Evolutionary conservation across 2,888 invertebrate genomes (phyloP).

Genomic region (Trachelus tabidus): DNA sequence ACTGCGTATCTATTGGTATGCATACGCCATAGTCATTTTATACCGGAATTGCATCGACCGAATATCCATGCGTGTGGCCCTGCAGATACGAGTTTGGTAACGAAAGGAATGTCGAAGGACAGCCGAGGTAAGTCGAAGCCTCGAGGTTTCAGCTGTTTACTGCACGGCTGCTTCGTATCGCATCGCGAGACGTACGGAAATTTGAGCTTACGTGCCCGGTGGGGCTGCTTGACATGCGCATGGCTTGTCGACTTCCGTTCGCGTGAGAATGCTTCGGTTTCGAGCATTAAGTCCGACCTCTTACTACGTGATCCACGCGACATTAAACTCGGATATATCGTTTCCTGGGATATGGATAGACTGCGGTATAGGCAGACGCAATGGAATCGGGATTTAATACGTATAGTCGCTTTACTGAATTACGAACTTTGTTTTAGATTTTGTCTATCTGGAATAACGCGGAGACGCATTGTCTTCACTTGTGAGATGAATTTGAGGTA

Average conservation of each 20-base stretch:
- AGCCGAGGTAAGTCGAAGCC: neutral
- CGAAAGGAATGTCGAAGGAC: neutral
- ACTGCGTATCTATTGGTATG: neutral
- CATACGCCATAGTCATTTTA: neutral
- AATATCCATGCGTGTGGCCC: neutral
- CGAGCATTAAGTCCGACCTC: constrained; percentile 4
- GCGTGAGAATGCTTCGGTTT: constrained; percentile 34
- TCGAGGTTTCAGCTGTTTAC: neutral
- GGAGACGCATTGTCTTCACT: neutral
- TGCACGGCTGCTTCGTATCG: neutral
- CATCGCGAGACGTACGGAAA: constrained; percentile 32
- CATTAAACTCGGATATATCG: neutral
- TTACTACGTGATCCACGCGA: neutral
- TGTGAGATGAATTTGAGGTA: neutral
- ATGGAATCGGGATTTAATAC: neutral
- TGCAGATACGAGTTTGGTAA: neutral
- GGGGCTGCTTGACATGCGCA: constrained; percentile 25
- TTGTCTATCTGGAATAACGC: neutral
- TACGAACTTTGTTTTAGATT: neutral
- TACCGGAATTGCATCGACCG: neutral
- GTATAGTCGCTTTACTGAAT: neutral
- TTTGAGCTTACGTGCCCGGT: constrained; percentile 24
- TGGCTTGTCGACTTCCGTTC: constrained; percentile 48
- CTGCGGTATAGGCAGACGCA: neutral
- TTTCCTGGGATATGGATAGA: neutral